These are phyloP conservation scores for Tiliacea aurago DNA, from an alignment of 2,888 invertebrate species.

Conservation along the genomic window DNA sequence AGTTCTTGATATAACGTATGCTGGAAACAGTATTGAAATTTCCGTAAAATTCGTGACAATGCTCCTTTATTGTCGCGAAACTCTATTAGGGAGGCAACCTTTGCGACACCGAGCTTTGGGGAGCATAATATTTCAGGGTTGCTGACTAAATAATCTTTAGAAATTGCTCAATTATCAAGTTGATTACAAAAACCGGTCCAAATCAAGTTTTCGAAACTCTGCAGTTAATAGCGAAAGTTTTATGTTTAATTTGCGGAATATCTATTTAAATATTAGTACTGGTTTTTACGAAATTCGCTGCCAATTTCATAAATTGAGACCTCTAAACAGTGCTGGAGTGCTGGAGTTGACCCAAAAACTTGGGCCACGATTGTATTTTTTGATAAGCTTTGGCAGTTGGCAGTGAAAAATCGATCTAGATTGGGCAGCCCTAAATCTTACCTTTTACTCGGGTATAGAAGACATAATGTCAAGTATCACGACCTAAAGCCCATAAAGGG, in stretches of 20 bases:
- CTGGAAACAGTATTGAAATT: conserved; percentile 44
- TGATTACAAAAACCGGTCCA: conserved; percentile 23
- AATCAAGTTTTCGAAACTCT: conserved; percentile 29
- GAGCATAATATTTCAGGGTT: conserved; percentile 55
- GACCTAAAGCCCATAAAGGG: conserved; percentile 56
- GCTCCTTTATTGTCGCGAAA: conserved; percentile 65
- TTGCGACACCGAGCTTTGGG: conserved; percentile 55
- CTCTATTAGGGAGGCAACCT: conserved; percentile 71
- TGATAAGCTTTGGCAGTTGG: conserved; percentile 49
- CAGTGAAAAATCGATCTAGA: conserved; percentile 54
- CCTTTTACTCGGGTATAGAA: conserved; percentile 65
- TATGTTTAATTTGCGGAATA: conserved; percentile 15
- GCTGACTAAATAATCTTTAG: conserved; percentile 16
- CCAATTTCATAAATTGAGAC: conserved; percentile 43
- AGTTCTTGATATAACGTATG: conserved; percentile 25
- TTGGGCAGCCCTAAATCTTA: conserved; percentile 58
- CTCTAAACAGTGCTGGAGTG: conserved; percentile 18
- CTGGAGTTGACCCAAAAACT: conserved; percentile 50
- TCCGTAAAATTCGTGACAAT: conserved; percentile 43
- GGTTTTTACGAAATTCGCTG: conserved; percentile 21
- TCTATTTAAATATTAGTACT: conserved; percentile 19
- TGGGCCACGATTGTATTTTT: conserved; percentile 49
- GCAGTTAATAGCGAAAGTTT: conserved; percentile 38
- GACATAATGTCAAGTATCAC: conserved; percentile 75
- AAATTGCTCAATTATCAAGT: conserved; percentile 31